A percentile compares a stretch with the other conserved stretches of the same genome.
Evolutionary conservation across 2,797 vertebrate genomes (phyloP).

Genomic region (Dermochelys coriacea): DNA sequence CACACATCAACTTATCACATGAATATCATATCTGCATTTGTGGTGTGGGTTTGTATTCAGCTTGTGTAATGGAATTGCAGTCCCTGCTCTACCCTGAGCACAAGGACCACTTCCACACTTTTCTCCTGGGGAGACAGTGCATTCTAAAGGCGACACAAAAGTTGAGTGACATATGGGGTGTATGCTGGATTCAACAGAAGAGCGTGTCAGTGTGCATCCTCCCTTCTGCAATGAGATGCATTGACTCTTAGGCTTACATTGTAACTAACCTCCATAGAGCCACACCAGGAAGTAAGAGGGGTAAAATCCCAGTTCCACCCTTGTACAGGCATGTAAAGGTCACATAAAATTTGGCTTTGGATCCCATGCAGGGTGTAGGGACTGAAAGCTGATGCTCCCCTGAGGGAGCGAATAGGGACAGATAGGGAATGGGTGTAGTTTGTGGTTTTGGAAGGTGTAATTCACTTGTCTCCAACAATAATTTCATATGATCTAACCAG

Average conservation of each 20-base stretch:
- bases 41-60: background rate
- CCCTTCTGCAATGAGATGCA: background rate
- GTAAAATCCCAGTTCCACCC: background rate
- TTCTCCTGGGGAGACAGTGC: background rate
- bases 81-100: rapidly evolving
- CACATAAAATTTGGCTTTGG: background rate
- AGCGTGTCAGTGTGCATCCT: background rate
- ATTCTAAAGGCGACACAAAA: background rate
- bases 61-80: background rate
- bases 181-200: background rate
- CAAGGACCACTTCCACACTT: background rate
- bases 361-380: background rate
- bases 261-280: background rate
- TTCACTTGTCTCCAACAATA: background rate
- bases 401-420: rapidly evolving
- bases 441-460: background rate
- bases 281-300: background rate
- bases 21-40: background rate
- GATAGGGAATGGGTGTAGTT: background rate
- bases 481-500: background rate
- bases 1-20: background rate
- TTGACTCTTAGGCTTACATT: background rate
- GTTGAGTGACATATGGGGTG: background rate
- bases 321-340: background rate
- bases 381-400: background rate